Evolutionary conservation across 1,140 invertebrate genomes (phyloP).

Genomic region (Philotrypesis tridentata): DNA sequence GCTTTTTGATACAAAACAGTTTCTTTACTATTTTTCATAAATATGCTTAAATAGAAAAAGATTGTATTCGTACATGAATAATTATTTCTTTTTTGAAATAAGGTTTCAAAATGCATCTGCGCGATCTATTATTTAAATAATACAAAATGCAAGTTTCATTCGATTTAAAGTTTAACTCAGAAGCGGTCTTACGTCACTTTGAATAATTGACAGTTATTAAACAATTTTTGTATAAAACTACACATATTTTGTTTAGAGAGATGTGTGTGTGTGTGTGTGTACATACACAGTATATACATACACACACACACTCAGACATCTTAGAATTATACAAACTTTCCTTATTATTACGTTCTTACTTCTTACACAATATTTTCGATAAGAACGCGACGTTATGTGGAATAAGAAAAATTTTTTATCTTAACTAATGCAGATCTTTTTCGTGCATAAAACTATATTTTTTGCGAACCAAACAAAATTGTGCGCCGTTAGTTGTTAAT

Average conservation of each 20-base stretch:
- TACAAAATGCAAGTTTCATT: neutral
- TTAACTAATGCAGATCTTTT: slow-evolving; percentile 46
- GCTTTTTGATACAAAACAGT: slow-evolving; percentile 1
- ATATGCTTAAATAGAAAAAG: neutral
- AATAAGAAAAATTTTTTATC: slow-evolving; percentile 24
- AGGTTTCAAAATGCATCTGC: neutral
- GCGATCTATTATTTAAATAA: too few species aligned
- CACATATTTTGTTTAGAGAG: neutral
- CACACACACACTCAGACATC: slow-evolving; percentile 22
- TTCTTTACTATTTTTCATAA: neutral
- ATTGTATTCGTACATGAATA: slow-evolving; percentile 17
- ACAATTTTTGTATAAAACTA: slow-evolving; percentile 2
- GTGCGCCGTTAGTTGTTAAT: slow-evolving; percentile 48
- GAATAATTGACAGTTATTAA: neutral
- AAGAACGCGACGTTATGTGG: slow-evolving; percentile 1
- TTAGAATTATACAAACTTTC: slow-evolving; percentile 39
- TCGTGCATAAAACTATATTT: slow-evolving; percentile 37
- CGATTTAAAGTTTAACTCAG: neutral
- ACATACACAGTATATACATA: too few species aligned
- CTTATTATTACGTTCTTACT: neutral
- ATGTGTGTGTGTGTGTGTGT: too few species aligned
- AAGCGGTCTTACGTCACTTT: neutral
- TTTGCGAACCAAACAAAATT: slow-evolving; percentile 27
- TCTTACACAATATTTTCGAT: neutral
- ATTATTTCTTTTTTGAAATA: neutral